Conservation (phyloP, 2,113 vertebrate genomes). For the Menidia beryllina region DNA sequence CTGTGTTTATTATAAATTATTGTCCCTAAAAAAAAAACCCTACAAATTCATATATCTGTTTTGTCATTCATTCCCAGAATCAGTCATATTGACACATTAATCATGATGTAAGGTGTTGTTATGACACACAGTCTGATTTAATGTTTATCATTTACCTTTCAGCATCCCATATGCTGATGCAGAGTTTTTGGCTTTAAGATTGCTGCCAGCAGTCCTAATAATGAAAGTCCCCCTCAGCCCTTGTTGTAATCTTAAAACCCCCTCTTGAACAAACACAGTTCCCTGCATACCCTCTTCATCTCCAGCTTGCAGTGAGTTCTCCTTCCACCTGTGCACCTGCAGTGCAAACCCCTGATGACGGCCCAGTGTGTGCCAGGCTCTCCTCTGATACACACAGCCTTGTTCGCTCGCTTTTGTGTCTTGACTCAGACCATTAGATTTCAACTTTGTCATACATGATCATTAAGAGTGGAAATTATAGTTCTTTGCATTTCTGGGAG, state of each 20-base stretch:
- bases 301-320: conserved; percentile 25
- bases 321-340: conserved; percentile 35
- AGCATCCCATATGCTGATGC: not conserved
- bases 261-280: conserved; percentile 38
- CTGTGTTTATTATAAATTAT: no score
- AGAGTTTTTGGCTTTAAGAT: conserved; percentile 8
- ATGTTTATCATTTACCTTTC: not conserved
- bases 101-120: no score
- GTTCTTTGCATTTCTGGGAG: conserved; percentile 11
- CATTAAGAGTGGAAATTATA: conserved; percentile 20
- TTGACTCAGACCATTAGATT: conserved; percentile 10
- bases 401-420: conserved; percentile 23
- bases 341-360: conserved; percentile 19
- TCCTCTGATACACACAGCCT: conserved; percentile 17
- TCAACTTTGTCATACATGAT: conserved; percentile 25
- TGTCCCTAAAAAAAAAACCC: no score
- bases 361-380: not conserved
- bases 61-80: no score
- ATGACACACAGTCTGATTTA: not conserved
- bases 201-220: not conserved
- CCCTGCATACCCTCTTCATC: conserved; percentile 34
- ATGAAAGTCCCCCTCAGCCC: not conserved
- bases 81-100: no score
- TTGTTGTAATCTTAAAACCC: conserved; percentile 10
- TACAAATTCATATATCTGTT: no score